These are phyloP conservation scores for Acestrorhynchus altus DNA, from an alignment of 2,797 vertebrate genomes.

Conservation along the genomic window DNA sequence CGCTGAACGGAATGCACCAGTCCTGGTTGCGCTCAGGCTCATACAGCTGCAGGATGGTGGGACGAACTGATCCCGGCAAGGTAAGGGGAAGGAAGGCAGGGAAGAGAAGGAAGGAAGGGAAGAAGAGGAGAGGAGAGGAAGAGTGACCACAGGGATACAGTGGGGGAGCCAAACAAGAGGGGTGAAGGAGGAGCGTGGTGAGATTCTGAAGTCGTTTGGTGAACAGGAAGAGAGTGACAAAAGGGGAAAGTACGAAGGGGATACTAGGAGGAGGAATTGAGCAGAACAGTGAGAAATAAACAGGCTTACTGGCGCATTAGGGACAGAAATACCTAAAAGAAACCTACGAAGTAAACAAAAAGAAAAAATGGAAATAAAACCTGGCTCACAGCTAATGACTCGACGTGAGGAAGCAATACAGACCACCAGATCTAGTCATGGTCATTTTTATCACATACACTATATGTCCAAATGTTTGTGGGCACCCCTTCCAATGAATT, in stretches of 20 bases:
- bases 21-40: slow-evolving; percentile 87
- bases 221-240: slow-evolving; percentile 43
- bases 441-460: too few species aligned
- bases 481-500: too few species aligned
- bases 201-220: slow-evolving; percentile 41
- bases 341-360: slow-evolving; percentile 35
- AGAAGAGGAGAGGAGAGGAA: slow-evolving; percentile 66
- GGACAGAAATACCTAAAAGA: slow-evolving; percentile 13
- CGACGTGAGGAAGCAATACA: background rate
- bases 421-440: background rate
- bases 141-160: slow-evolving; percentile 67
- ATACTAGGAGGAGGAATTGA: slow-evolving; percentile 52
- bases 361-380: slow-evolving; percentile 6
- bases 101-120: slow-evolving; percentile 61
- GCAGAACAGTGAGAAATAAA: slow-evolving; percentile 50
- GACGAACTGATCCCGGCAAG: slow-evolving; percentile 82
- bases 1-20: slow-evolving; percentile 98
- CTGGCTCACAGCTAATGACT: background rate
- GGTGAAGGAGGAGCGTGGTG: slow-evolving; percentile 52
- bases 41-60: slow-evolving; percentile 90
- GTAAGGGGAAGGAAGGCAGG: slow-evolving; percentile 36
- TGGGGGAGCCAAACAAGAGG: slow-evolving; percentile 62
- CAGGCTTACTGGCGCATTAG: slow-evolving; percentile 42
- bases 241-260: slow-evolving; percentile 46
- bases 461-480: too few species aligned